Conservation (phyloP, 2,113 vertebrate species). For the Glaucidium brasilianum region DNA sequence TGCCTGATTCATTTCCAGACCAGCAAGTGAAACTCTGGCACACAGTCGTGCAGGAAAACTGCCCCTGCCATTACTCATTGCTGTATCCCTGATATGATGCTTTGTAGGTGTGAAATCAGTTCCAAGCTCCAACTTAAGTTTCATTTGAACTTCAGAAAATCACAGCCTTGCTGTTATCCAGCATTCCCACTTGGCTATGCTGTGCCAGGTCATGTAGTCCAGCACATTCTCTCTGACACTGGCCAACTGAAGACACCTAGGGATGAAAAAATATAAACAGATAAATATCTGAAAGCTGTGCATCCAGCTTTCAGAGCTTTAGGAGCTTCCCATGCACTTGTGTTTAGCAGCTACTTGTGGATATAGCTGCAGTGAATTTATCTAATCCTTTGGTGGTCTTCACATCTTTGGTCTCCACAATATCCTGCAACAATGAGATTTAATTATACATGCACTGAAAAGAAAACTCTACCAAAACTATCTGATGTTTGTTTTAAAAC, state of each 20-base stretch:
- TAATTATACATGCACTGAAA: not conserved
- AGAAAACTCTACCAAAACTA: not conserved
- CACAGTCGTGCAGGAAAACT: conserved; percentile 15
- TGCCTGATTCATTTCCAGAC: conserved; percentile 67
- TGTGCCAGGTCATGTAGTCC: accelerated
- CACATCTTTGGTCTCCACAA: not conserved
- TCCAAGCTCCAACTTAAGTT: not conserved
- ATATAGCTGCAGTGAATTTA: not conserved
- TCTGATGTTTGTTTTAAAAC: not conserved
- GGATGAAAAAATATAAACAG: not conserved
- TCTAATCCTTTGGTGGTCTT: not conserved
- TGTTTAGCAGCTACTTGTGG: not conserved
- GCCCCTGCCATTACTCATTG: not conserved
- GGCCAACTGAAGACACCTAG: not conserved
- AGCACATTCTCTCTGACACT: not conserved
- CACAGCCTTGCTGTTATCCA: not conserved
- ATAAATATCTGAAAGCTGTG: not conserved
- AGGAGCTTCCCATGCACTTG: not conserved
- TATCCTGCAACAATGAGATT: not conserved
- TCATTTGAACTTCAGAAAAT: not conserved
- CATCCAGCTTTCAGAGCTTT: not conserved
- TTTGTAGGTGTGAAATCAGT: not conserved
- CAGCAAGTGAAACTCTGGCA: conserved; percentile 64
- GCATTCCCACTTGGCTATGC: not conserved
- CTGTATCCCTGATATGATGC: not conserved